Evolutionary conservation across 2,113 vertebrate species (phyloP), one percentile per base, ranked within the genome.

Genomic region (Microtus richardsoni): DNA sequence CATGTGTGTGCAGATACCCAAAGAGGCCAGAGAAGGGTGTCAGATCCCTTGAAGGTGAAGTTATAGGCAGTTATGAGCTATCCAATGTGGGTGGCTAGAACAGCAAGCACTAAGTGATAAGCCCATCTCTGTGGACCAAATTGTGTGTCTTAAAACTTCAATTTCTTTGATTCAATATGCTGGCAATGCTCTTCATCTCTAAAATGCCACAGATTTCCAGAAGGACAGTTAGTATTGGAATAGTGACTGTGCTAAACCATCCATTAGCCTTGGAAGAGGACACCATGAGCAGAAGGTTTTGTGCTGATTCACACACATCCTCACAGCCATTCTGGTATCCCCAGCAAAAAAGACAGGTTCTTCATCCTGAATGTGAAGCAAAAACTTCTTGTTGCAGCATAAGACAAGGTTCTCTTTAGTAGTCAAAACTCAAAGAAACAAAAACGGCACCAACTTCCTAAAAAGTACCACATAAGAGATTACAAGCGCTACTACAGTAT

Each of bases 301-400:
- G 2, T 66, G 64, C 10, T 36, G 7, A 17, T 4, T 16, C 39
- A 64, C 5, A 41, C 2, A 33, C 0, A 4, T 3, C 60, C 33
- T 26, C 39, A 3, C 19, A 14, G 33, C 9, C 4, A 64, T 36
- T 47, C 4, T 49, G 16, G 41, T 26, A 77, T 44, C n/a, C 1
- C 3, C 7, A 47, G 28, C 60, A 89, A 39, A 86, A 86, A 14
- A 2, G 24, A 6, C n/a, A 19, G 28, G 36, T 4, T 16, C 58
- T 68, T 77, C 70, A 24, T 22, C 75, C 14, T 68, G 47, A 88
- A 77, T 58, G 60, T 1, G 4, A 52, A 91, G 13, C 30, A 85
- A 84, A 64, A 44, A 44, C 17, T 30, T 44, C 41, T 47, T 44
- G 36, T 14, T 62, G 73, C 64, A 92, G 60, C n/a, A 49, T 41